Conservation (phyloP, 30 jellyfish, hydroid and myxozoan species). For the Aurelia coerulea region DNA sequence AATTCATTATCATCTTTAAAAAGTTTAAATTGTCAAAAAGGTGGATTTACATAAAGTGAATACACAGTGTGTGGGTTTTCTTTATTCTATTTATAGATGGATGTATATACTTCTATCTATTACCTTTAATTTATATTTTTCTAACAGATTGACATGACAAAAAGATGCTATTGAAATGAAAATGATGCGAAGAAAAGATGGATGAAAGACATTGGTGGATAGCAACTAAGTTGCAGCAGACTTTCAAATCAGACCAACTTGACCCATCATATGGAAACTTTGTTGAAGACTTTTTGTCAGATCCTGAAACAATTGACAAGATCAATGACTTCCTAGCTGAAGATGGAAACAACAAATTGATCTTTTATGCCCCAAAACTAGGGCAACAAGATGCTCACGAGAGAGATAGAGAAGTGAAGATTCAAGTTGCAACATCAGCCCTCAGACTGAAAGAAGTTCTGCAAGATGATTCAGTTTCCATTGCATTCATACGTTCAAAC, state of each 20-base stretch:
- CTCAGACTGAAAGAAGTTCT: slow-evolving; percentile 35
- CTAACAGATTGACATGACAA: neutral
- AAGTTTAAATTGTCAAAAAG: neutral
- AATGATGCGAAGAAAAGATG: slow-evolving; percentile 19
- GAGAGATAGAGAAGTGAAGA: slow-evolving; percentile 9
- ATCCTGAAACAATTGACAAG: slow-evolving; percentile 54
- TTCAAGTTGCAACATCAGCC: slow-evolving; percentile 71
- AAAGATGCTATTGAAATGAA: neutral
- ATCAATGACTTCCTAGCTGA: slow-evolving; percentile 64
- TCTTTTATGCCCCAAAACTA: slow-evolving; percentile 50
- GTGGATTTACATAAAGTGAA: too few species aligned
- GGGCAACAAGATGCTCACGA: slow-evolving; percentile 1
- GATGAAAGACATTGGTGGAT: slow-evolving; percentile 97
- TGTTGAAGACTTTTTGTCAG: slow-evolving; percentile 77
- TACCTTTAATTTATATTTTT: neutral
- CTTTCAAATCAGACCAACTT: slow-evolving; percentile 59
- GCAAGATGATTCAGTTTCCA: slow-evolving; percentile 42
- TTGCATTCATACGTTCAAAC: slow-evolving; percentile 51
- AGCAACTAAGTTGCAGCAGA: slow-evolving; percentile 73
- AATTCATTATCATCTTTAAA: too few species aligned
- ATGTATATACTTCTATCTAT: too few species aligned
- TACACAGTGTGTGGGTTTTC: too few species aligned
- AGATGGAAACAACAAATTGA: slow-evolving; percentile 51
- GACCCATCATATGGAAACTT: slow-evolving; percentile 30
- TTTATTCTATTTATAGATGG: too few species aligned